A percentile compares a stretch with the other conserved stretches of the same genome.
Conservation (phyloP, 2,888 invertebrate species). For the Apamea anceps region DNA sequence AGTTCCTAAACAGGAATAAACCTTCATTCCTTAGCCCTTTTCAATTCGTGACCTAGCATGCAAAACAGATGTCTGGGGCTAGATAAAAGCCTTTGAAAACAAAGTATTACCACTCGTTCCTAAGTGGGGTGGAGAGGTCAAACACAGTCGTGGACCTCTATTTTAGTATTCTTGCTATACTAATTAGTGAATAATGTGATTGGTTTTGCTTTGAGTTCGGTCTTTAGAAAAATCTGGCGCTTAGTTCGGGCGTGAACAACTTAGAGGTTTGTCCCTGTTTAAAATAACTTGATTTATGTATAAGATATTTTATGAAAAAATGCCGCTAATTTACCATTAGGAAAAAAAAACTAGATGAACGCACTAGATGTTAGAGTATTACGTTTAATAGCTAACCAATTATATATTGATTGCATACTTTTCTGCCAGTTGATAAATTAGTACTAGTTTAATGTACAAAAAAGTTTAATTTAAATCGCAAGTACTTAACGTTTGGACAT, state of each 20-base stretch:
- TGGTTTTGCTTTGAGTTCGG: constrained; percentile 27
- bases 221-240: constrained; percentile 40
- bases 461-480: constrained; percentile 44
- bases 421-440: constrained; percentile 57
- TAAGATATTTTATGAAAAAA: constrained; percentile 20
- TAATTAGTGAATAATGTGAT: constrained; percentile 61
- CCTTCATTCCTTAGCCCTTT: constrained; percentile 71
- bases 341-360: no score
- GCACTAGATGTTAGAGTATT: constrained; percentile 22
- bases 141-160: constrained; percentile 58
- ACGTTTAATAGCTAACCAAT: constrained; percentile 46
- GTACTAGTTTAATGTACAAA: constrained; percentile 50
- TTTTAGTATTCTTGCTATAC: constrained; percentile 54
- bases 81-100: constrained; percentile 69
- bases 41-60: constrained; percentile 81
- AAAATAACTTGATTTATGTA: constrained; percentile 36
- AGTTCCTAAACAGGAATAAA: constrained; percentile 73
- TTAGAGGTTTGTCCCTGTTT: constrained; percentile 1
- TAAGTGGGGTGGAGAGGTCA: constrained; percentile 66
- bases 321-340: neutral
- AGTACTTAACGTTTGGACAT: constrained; percentile 12
- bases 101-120: constrained; percentile 67
- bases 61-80: constrained; percentile 69
- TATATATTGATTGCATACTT: constrained; percentile 53
- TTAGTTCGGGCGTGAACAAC: constrained; percentile 16